phyloP scores from a whole-genome alignment of 2,797 vertebrate species.

The Neoniphon sammara region DNA sequence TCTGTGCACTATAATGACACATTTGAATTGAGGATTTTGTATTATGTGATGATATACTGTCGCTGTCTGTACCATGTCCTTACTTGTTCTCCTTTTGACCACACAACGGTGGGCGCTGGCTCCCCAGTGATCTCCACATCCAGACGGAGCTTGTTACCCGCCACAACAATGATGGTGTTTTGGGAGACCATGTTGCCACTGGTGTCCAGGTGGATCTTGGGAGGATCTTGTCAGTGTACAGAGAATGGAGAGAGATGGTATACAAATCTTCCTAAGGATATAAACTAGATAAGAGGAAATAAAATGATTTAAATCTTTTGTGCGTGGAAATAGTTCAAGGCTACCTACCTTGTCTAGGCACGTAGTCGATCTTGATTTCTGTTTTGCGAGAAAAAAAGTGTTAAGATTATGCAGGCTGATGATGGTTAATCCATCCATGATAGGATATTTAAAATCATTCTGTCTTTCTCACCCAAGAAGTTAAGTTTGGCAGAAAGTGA shows the following conservation, averaged over 20 bases:
- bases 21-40: too few species aligned
- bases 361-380: conserved; percentile 95
- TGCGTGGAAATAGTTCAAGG: conserved; percentile 2
- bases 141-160: conserved; percentile 92
- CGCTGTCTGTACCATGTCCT: neutral
- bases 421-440: conserved; percentile 21
- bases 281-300: neutral
- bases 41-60: neutral
- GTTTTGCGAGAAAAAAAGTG: conserved; percentile 45
- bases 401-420: conserved; percentile 25
- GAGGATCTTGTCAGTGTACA: conserved; percentile 83
- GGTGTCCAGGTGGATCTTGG: conserved; percentile 93
- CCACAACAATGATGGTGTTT: conserved; percentile 91
- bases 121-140: conserved; percentile 92
- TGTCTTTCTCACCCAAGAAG: conserved; percentile 88
- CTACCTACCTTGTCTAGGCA: conserved; percentile 87
- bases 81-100: conserved; percentile 85
- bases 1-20: too few species aligned
- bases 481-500: conserved; percentile 94
- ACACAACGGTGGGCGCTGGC: conserved; percentile 86
- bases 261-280: neutral
- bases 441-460: conserved; percentile 28
- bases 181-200: conserved; percentile 87
- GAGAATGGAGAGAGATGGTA: conserved; percentile 7
- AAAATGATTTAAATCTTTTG: neutral